Base-by-base conservation (phyloP, 2,797 vertebrate genomes). In the Eremophila alpestris region DNA sequence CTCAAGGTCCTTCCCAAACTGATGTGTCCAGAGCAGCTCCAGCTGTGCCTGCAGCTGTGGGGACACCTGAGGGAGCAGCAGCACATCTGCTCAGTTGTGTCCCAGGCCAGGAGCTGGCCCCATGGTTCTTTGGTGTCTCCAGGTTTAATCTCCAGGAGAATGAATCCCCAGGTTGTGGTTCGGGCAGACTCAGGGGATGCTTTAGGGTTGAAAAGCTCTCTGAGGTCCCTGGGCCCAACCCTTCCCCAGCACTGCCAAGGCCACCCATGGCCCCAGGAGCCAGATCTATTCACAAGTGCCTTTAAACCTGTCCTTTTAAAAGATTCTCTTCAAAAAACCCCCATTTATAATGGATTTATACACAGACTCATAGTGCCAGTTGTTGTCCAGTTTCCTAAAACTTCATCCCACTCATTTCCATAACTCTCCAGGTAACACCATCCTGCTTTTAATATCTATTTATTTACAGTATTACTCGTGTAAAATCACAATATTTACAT, bases 101-200 rank as follows among this genome's bases (percentile, higher is more conserved):
- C 13, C 24, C 64, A 12, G 21, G 0, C 6, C 48, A 13, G 56
- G 6, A 34, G 14, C n/a, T 38, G 41, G 4, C 11, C 3, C 8
- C 7, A 0, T 6, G 22, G 5, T 2, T 29, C 45, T 30, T 11
- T 3, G 1, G 52, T 56, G 30, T 13, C 56, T 36, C 83, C 20
- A 21, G 0, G 5, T 22, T 16, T 40, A 2, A 29, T 20, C 83
- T 69, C 13, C 55, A 36, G 83, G 56, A 9, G 4, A 17, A 14
- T 2, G 4, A 17, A 14, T 2, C 4, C 22, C 5, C 0, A 22
- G 60, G 13, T 7, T 0, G 0, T 32, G 75, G 15, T 34, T 15
- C 0, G 9, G 11, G 19, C 32, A 38, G 43, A 13, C 8, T 2
- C 6, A 24, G 16, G 21, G 36, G 38, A 18, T 21, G 58, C 32